Evolutionary conservation across 1,140 invertebrate genomes (phyloP).

Genomic region (Ceratosolen solmsi): DNA sequence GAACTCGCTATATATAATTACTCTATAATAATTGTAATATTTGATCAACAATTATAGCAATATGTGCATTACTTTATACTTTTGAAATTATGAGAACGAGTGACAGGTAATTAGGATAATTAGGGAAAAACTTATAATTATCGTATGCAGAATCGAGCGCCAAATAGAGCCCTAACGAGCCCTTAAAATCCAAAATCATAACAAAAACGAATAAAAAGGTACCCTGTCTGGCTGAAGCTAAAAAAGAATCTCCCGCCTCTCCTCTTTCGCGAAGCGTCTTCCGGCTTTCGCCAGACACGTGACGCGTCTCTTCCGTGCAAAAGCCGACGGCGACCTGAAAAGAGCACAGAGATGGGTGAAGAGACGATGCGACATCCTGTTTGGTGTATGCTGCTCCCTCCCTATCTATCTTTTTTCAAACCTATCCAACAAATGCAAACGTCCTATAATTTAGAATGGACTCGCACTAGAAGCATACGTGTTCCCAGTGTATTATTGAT

Average conservation of each 20-base stretch:
- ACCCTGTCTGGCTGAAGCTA: not conserved
- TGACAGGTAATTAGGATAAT: slow-evolving; percentile 11
- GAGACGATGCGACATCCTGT: slow-evolving; percentile 24
- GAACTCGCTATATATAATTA: too few relatives aligned
- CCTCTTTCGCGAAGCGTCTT: slow-evolving; percentile 46
- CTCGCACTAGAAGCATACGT: not conserved
- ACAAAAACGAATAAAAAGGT: not conserved
- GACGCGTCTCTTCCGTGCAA: not conserved
- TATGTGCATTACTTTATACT: too few relatives aligned
- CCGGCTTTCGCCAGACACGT: slow-evolving; percentile 29
- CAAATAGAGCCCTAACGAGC: not conserved
- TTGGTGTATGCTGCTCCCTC: not conserved
- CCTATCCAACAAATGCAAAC: not conserved
- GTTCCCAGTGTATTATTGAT: not conserved
- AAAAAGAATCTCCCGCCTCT: not conserved
- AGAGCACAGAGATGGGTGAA: not conserved
- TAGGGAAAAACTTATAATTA: not conserved
- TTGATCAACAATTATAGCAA: too few relatives aligned
- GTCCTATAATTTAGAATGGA: slow-evolving; percentile 10
- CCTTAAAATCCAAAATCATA: not conserved
- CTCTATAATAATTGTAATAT: too few relatives aligned
- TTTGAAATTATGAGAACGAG: not conserved
- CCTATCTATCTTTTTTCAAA: slow-evolving; percentile 4
- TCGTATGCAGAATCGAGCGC: not conserved
- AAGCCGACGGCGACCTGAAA: not conserved